Percentiles rank a stretch among this genome's conserved stretches.
Evolutionary conservation across 1,140 invertebrate genomes (phyloP).

Genomic region (Tetramorium alpestre): DNA sequence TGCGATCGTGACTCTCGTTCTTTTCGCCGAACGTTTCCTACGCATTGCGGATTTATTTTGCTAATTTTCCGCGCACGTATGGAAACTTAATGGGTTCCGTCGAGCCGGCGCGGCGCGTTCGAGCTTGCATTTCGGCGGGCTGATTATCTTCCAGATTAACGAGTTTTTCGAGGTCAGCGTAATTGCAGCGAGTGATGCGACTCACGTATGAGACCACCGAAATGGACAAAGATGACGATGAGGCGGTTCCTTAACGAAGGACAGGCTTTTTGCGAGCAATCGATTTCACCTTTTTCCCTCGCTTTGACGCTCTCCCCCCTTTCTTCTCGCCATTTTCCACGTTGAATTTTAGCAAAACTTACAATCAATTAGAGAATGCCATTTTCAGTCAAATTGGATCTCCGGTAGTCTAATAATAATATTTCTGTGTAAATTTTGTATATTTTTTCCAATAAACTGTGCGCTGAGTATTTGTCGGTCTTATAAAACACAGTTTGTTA

Average conservation of each 20-base stretch:
- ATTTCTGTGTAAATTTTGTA: too few relatives aligned
- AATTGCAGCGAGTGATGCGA: slow-evolving; percentile 37
- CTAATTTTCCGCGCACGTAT: slow-evolving; percentile 60
- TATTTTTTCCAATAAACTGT: too few relatives aligned
- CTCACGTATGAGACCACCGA: slow-evolving; percentile 58
- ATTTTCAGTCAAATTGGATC: too few relatives aligned
- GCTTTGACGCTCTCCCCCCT: not conserved
- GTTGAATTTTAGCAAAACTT: not conserved
- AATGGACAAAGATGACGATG: slow-evolving; percentile 49
- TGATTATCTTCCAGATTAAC: slow-evolving; percentile 62
- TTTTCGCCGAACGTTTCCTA: not conserved
- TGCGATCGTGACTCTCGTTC: not conserved
- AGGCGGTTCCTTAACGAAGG: slow-evolving; percentile 63
- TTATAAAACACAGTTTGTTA: too few relatives aligned
- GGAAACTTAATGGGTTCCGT: slow-evolving; percentile 52
- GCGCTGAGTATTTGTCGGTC: too few relatives aligned
- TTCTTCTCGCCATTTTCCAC: not conserved
- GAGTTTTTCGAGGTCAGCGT: slow-evolving; percentile 42
- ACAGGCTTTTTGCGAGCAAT: slow-evolving; percentile 63
- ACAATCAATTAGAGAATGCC: too few relatives aligned
- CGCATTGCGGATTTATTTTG: slow-evolving; percentile 44
- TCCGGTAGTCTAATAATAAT: too few relatives aligned
- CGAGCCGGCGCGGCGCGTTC: slow-evolving; percentile 37
- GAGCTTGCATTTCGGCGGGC: slow-evolving; percentile 43
- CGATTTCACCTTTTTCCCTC: not conserved